Evolutionary conservation across 2,888 invertebrate genomes (phyloP).

Genomic region (Sphinx pinastri): DNA sequence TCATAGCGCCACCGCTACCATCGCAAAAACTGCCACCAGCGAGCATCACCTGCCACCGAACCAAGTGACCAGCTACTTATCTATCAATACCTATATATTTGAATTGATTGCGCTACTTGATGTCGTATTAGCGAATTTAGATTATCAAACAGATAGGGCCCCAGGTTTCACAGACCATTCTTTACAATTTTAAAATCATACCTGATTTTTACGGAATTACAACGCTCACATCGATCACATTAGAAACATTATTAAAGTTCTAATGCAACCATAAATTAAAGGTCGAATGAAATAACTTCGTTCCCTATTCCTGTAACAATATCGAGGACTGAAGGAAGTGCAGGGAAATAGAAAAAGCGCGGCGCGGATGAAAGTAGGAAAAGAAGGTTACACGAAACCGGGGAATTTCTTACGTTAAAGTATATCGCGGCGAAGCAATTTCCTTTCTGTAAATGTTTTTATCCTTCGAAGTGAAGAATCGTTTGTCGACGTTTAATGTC

Average conservation of each 20-base stretch:
- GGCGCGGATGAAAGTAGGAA: neutral
- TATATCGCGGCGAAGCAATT: neutral
- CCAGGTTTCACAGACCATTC: too few species aligned
- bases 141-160: too few species aligned
- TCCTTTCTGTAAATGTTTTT: constrained; percentile 10
- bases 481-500: constrained; percentile 24
- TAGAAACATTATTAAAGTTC: too few species aligned
- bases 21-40: neutral
- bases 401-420: neutral
- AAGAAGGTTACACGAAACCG: neutral
- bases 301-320: too few species aligned
- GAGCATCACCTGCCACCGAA: neutral
- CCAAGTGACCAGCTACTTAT: neutral
- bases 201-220: too few species aligned
- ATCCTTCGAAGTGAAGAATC: neutral
- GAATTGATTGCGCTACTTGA: neutral
- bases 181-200: too few species aligned
- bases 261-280: too few species aligned
- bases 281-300: too few species aligned
- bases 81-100: neutral
- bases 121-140: too few species aligned
- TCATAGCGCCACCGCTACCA: neutral
- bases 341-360: neutral
- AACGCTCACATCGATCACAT: too few species aligned
- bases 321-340: neutral